These are phyloP conservation scores for Drosophila kanekoi DNA, from an alignment of 2,888 invertebrate genomes.

Conservation along the genomic window DNA sequence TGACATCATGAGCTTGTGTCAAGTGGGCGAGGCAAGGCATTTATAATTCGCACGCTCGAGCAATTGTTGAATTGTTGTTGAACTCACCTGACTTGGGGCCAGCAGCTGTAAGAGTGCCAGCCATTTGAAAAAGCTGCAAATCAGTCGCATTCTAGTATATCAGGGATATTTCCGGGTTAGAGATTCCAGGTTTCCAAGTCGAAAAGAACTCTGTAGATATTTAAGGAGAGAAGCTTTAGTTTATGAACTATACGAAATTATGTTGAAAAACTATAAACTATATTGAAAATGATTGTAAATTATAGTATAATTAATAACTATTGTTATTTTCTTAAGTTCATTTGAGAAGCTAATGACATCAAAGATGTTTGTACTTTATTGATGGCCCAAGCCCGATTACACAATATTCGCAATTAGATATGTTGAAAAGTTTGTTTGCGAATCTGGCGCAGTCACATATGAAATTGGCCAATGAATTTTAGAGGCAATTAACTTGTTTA, in stretches of 20 bases:
- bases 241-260: too few species aligned
- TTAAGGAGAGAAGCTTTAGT: not conserved
- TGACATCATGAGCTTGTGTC: conserved; percentile 67
- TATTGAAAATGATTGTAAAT: too few species aligned
- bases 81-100: conserved; percentile 78
- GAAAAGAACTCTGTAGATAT: conserved; percentile 2
- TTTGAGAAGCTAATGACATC: too few species aligned
- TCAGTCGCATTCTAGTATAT: conserved; percentile 50
- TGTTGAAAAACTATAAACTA: too few species aligned
- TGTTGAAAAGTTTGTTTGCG: not conserved
- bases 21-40: conserved; percentile 60
- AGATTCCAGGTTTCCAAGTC: not conserved
- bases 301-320: too few species aligned
- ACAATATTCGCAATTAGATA: conserved; percentile 2
- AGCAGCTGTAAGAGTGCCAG: conserved; percentile 77
- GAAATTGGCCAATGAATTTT: conserved; percentile 32
- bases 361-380: too few species aligned
- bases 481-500: conserved; percentile 62
- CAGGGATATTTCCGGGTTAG: not conserved
- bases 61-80: not conserved
- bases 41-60: not conserved
- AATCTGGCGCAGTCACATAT: conserved; percentile 17
- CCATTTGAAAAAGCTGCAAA: conserved; percentile 60
- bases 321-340: too few species aligned
- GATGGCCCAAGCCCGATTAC: not conserved